Conservation (phyloP, 2,888 invertebrate genomes). For the Penaeus monodon region DNA sequence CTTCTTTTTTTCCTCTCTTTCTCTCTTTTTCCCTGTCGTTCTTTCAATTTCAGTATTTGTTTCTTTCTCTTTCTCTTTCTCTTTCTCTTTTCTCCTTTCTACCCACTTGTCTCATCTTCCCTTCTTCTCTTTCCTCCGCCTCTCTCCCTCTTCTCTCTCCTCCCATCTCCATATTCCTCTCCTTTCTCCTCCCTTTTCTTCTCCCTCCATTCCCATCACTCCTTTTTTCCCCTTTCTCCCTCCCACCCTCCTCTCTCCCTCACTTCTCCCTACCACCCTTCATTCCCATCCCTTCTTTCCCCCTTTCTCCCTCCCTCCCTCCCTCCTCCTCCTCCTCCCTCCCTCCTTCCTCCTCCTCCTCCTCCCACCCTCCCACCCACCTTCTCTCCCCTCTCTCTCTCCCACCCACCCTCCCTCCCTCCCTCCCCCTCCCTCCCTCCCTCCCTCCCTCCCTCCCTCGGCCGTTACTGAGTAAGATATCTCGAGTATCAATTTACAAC, state of each 20-base stretch:
- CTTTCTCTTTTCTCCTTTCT: background rate
- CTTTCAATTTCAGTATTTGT: background rate
- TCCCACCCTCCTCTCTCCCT: no score
- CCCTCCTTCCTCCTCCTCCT: no score
- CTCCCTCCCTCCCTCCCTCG: background rate
- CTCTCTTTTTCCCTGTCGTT: background rate
- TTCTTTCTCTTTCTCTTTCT: background rate
- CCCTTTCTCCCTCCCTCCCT: no score
- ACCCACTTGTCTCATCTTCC: background rate
- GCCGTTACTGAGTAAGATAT: no score
- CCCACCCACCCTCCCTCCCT: no score
- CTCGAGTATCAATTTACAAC: no score
- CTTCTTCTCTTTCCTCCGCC: background rate
- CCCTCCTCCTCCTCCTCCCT: no score
- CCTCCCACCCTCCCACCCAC: no score
- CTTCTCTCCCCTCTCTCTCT: no score
- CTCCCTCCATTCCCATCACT: background rate
- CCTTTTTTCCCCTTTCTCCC: background rate
- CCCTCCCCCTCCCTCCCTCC: no score
- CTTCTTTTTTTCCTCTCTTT: background rate
- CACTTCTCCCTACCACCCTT: no score
- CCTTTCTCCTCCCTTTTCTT: background rate
- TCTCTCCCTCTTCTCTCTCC: background rate
- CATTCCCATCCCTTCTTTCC: no score
- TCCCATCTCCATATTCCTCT: background rate